These are phyloP conservation scores for Ranitomeya variabilis DNA, from an alignment of 2,113 vertebrate genomes.

Conservation along the genomic window DNA sequence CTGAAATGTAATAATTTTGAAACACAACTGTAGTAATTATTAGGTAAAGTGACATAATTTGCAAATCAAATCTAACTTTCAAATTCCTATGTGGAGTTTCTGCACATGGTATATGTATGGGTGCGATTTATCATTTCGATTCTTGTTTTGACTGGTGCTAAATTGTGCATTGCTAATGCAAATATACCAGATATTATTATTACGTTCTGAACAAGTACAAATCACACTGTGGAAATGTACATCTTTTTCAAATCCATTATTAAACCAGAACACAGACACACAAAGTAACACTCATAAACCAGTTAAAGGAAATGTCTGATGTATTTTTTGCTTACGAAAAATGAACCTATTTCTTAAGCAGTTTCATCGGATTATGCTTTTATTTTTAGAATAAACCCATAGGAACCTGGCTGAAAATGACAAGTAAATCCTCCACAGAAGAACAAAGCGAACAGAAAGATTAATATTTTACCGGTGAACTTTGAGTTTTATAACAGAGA, in stretches of 20 bases:
- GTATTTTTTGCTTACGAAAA: background rate
- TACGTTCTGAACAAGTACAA: background rate
- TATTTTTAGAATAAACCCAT: slow-evolving; percentile 25
- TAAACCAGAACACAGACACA: background rate
- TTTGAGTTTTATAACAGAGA: background rate
- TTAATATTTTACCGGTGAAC: background rate
- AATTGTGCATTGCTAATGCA: slow-evolving; percentile 3
- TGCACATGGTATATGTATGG: background rate
- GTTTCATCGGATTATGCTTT: background rate
- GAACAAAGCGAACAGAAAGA: slow-evolving; percentile 4
- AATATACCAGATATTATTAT: slow-evolving; percentile 18
- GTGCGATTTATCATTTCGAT: slow-evolving; percentile 9
- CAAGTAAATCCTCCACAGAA: slow-evolving; percentile 16
- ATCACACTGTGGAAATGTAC: background rate
- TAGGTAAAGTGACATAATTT: too few species aligned
- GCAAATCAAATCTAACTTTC: background rate
- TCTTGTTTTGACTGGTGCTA: slow-evolving; percentile 17
- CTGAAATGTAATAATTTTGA: too few species aligned
- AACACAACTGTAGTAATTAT: too few species aligned
- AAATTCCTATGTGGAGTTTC: background rate
- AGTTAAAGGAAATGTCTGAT: background rate
- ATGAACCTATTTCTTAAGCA: too few species aligned
- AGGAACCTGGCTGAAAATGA: slow-evolving; percentile 8
- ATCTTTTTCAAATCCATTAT: background rate
- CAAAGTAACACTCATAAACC: background rate